Evolutionary conservation across 2,113 vertebrate genomes (phyloP).

Genomic region (Gambusia holbrooki): DNA sequence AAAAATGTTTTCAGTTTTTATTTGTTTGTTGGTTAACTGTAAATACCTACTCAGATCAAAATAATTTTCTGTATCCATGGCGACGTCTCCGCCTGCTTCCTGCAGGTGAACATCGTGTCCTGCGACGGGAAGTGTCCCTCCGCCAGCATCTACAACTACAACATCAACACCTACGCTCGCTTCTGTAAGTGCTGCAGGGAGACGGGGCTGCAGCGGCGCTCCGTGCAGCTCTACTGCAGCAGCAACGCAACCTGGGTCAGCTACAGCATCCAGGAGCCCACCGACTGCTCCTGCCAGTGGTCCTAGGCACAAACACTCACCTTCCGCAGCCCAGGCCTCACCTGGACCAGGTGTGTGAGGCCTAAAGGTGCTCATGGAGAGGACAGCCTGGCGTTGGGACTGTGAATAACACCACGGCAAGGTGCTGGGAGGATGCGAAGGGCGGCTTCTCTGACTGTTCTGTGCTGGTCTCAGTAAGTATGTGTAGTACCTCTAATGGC

Average conservation of each 20-base stretch:
- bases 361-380: slow-evolving; percentile 1
- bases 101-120: slow-evolving; percentile 95
- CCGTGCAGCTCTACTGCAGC: slow-evolving; percentile 92
- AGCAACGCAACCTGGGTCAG: slow-evolving; percentile 94
- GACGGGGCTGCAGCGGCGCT: slow-evolving; percentile 90
- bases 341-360: slow-evolving; percentile 6
- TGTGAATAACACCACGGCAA: slow-evolving; percentile 13
- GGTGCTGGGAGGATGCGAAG: neutral
- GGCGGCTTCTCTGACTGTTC: neutral
- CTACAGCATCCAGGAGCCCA: slow-evolving; percentile 95
- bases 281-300: slow-evolving; percentile 98
- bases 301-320: slow-evolving; percentile 76
- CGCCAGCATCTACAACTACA: slow-evolving; percentile 99
- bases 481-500: slow-evolving; percentile 33
- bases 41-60: neutral
- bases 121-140: slow-evolving; percentile 97
- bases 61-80: neutral
- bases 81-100: neutral
- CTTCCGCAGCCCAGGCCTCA: neutral
- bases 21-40: neutral
- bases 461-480: slow-evolving; percentile 3
- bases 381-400: slow-evolving; percentile 9
- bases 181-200: slow-evolving; percentile 99
- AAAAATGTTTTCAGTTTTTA: too few species aligned
- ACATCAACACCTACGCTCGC: slow-evolving; percentile 95